Base-by-base conservation (phyloP, 1,140 invertebrate genomes). In the Spodoptera frugiperda region DNA sequence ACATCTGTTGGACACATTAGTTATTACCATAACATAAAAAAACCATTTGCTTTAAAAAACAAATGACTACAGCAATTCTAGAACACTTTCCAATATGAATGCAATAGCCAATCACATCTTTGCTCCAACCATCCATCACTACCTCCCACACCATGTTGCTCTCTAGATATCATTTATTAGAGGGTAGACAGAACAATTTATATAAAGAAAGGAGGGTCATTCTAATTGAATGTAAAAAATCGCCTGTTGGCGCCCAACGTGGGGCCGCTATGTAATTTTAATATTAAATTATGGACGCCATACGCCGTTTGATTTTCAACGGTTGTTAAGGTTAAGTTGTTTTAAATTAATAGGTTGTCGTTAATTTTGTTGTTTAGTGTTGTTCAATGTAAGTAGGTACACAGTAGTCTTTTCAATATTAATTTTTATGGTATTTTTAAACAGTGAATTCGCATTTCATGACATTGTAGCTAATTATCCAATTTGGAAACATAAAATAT, bases 161-260 rank as follows among this genome's bases (percentile, higher is more conserved):
- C 68, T 65, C 81, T 75, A 74, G 77, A 85, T 78, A 82, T 83
- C 89, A 93, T 91, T 91, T 90, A 91, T 93, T 83, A 91, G 84
- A 83, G 87, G 82, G 82, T 44, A 85, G 90, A 91, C 86, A 89
- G 89, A 89, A 81, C 87, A 91, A 93, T 91, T 91, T 91, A 93
- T 92, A 92, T 90, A 92, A 79, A 81, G 82, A 88, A 89, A 85
- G 81, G 84, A 84, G 90, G 89, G 89, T 89, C 84, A 88, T 82
- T 84, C 88, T 92, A 89, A 93, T 93, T 91, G 91, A 91, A 91
- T 91, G 87, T 89, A 91, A 93, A 92, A 93, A 93, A 92, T 90
- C 83, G 86, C 78, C 59, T 11, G 63, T 75, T 86, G 86, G 83
- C 72, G 84, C 77, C 68, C 67, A 83, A 80, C 74, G 55, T 51